A percentile compares a stretch with the other conserved stretches of the same genome.
Evolutionary conservation across 2,113 vertebrate genomes (phyloP).

Genomic region (Epinephelus fuscoguttatus): DNA sequence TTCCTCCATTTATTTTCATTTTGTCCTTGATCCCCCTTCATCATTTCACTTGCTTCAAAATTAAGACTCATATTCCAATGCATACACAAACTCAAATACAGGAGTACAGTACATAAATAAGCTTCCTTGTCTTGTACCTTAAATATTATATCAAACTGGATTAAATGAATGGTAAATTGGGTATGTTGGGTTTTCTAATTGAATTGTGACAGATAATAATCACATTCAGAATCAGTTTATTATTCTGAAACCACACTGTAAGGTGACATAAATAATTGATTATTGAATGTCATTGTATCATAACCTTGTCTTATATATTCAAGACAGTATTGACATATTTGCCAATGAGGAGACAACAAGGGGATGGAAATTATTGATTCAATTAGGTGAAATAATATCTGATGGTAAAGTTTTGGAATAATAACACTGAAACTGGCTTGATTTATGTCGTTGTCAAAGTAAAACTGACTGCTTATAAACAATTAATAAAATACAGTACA

Average conservation of each 20-base stretch:
- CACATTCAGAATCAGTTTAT: neutral
- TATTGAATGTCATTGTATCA: neutral
- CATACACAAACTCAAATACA: neutral
- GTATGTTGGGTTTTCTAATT: neutral
- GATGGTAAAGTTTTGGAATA: neutral
- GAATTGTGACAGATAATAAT: neutral
- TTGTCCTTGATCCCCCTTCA: neutral
- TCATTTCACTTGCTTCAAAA: constrained; percentile 10
- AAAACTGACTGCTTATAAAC: neutral
- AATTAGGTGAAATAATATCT: neutral
- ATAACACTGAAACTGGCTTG: neutral
- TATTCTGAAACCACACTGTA: neutral
- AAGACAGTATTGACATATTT: neutral
- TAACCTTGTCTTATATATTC: neutral
- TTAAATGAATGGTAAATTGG: neutral
- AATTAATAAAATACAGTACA: neutral
- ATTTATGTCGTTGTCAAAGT: constrained; percentile 1
- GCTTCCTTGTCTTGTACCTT: neutral
- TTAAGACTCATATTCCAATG: neutral
- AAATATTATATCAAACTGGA: neutral
- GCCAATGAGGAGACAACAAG: neutral
- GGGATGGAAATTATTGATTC: neutral
- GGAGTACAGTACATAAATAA: neutral
- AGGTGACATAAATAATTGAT: neutral
- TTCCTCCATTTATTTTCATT: neutral